These are phyloP conservation scores for Artibeus lituratus DNA, from an alignment of 2,797 vertebrate genomes.

Conservation along the genomic window DNA sequence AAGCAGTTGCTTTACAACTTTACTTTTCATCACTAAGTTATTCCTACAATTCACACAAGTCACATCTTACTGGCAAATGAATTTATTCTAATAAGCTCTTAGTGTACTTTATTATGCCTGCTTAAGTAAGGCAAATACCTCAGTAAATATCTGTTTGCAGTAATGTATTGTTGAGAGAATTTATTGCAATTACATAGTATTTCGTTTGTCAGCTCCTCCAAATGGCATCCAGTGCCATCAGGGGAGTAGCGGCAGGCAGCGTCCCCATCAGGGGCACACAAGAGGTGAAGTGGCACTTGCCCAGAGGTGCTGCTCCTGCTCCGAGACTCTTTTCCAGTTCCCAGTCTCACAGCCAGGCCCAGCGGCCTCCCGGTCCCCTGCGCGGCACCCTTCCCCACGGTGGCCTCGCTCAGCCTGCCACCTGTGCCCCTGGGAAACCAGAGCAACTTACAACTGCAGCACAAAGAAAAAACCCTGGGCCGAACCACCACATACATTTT, in stretches of 20 bases:
- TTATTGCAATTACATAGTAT: rapidly evolving
- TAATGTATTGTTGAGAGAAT: not conserved
- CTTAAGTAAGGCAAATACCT: not conserved
- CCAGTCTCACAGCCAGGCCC: no score
- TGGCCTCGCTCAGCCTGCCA: not conserved
- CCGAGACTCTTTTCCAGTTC: not conserved
- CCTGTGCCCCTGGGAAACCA: no score
- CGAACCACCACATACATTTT: not conserved
- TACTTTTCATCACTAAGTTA: not conserved
- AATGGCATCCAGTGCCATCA: not conserved
- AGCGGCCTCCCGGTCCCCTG: rapidly evolving
- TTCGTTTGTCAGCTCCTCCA: not conserved
- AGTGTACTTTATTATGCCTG: not conserved
- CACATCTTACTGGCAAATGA: not conserved
- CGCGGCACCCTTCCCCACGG: not conserved
- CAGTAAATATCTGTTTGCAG: not conserved
- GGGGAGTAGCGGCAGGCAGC: not conserved
- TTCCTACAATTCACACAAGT: not conserved
- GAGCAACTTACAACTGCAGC: not conserved
- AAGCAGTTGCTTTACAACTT: not conserved
- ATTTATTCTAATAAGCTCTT: not conserved
- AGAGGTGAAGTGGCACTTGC: not conserved
- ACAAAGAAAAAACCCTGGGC: not conserved
- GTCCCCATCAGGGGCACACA: rapidly evolving
- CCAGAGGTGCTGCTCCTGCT: not conserved